Evolutionary conservation across 2,888 invertebrate genomes (phyloP), one percentile per base, ranked within the genome.

Genomic region (Hirtodrosophila cameraria): DNA sequence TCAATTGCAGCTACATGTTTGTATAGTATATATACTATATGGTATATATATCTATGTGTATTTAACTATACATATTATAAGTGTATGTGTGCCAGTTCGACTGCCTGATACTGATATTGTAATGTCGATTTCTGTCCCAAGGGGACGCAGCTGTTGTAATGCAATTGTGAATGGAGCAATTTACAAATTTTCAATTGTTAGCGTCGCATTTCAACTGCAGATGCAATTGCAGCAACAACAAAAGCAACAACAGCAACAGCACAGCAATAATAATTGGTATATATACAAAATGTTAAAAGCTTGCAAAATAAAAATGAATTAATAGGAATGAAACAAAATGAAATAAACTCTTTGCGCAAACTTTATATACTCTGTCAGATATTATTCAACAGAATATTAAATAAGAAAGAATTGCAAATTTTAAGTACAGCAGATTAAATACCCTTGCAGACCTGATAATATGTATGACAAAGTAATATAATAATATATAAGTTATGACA

Each of bases 181-280:
- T 81, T 63, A 33, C 58, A 55, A 61, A 71, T 75, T 78, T 59
- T 57, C 66, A 43, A 61, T 59, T 68, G 67, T 55, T 48, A 46
- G 54, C 59, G 36, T 11, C 13, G 45, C 20, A 54, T 41, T 66
- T 54, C 59, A 46, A 35, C 38, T 36, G 39, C 49, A 52, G 54
- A 11, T 42, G 31, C 46, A 48, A n/a, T n/a, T n/a, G 39, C 57
- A 36, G 46, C 46, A 57, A 46, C 39, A 39, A 33, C 30, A 18
- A 3, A 23, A 8, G 8, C 3, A 23, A 23, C 23, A 23, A n/a
- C 57, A 36, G 46, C 46, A 57, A 46, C 39, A 39, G 28, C 30
- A 18, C 18, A 23, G 6, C 6, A 6, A 23, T 7, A 6, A 23
- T 23, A 7, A 1, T 8, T 7, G 7, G 1, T 6, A 5, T 23